Evolutionary conservation across 2,888 invertebrate genomes (phyloP).

Genomic region (Apotomis turbidana): DNA sequence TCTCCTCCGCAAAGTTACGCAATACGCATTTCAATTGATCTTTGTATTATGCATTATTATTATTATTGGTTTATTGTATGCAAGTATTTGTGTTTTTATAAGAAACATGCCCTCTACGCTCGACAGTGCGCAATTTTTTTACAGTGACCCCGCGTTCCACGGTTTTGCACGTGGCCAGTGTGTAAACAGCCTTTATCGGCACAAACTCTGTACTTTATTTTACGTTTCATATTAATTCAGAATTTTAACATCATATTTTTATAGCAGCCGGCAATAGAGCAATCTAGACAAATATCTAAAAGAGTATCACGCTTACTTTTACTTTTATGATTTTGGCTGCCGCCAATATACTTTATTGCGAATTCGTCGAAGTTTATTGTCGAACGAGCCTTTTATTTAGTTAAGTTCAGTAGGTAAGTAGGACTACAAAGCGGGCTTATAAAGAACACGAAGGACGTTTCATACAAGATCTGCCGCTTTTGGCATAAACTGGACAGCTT

Average conservation of each 20-base stretch:
- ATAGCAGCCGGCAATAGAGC: neutral
- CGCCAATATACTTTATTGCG: neutral
- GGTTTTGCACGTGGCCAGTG: no score
- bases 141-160: no score
- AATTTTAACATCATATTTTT: neutral
- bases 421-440: constrained; percentile 7
- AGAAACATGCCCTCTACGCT: no score
- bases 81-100: no score
- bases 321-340: neutral
- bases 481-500: constrained; percentile 31
- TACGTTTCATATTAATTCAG: neutral
- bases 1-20: no score
- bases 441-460: constrained; percentile 9
- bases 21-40: no score
- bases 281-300: neutral
- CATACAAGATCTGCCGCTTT: constrained; percentile 17
- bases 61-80: no score
- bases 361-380: neutral
- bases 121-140: no score
- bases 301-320: neutral
- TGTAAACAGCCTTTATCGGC: no score
- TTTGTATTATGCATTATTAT: no score
- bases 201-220: no score
- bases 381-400: neutral
- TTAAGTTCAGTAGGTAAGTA: constrained; percentile 1